These are phyloP conservation scores for Tricholauxania praeusta DNA, from an alignment of 2,888 invertebrate genomes.

Conservation along the genomic window DNA sequence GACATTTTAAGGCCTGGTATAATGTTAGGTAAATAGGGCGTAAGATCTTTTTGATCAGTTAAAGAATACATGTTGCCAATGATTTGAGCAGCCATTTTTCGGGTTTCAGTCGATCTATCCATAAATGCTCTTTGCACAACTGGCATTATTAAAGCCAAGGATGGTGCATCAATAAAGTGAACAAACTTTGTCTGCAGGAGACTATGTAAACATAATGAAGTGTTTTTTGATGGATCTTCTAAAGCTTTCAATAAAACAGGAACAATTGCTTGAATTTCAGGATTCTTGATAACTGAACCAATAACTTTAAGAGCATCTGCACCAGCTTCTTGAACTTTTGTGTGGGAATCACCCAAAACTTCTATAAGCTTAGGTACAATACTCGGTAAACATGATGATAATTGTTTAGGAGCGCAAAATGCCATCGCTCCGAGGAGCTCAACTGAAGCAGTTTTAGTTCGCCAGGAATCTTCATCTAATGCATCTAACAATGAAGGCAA, in stretches of 20 bases:
- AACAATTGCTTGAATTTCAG: conserved; percentile 96
- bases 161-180: conserved; percentile 99
- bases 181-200: conserved; percentile 97
- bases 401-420: conserved; percentile 97
- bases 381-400: conserved; percentile 96
- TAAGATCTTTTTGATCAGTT: conserved; percentile 97
- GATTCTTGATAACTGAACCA: conserved; percentile 97
- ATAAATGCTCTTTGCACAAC: conserved; percentile 98
- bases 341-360: conserved; percentile 96
- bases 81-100: conserved; percentile 99
- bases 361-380: conserved; percentile 98
- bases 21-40: conserved; percentile 95
- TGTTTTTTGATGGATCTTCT: conserved; percentile 96
- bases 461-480: conserved; percentile 97
- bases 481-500: conserved; percentile 93
- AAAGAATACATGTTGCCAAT: conserved; percentile 99
- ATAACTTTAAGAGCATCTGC: conserved; percentile 95
- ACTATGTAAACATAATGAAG: conserved; percentile 92
- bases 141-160: conserved; percentile 98
- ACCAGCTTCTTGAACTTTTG: conserved; percentile 96
- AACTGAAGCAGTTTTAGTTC: conserved; percentile 96
- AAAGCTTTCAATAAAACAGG: conserved; percentile 89
- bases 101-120: conserved; percentile 96
- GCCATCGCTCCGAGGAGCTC: conserved; percentile 98
- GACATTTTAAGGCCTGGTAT: conserved; percentile 97